Conservation (phyloP, 2,113 vertebrate species). For the Ctenomys sociabilis region DNA sequence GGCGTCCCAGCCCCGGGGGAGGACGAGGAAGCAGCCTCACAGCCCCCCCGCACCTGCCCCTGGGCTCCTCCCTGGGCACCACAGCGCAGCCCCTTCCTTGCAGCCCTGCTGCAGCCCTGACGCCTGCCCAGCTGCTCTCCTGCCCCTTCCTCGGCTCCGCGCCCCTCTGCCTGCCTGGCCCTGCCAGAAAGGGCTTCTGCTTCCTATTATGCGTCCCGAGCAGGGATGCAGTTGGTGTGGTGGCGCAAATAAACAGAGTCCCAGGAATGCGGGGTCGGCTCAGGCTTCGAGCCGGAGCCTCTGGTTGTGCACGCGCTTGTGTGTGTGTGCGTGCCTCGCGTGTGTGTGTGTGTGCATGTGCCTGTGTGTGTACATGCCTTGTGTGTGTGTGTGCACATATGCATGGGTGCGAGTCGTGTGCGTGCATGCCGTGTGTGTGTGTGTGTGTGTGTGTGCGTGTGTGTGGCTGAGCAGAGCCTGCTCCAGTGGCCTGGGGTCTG, state of each 20-base stretch:
- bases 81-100: background rate
- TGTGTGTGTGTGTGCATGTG: no score
- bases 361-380: no score
- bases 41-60: background rate
- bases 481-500: background rate
- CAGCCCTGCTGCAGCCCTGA: background rate
- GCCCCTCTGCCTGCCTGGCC: background rate
- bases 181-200: constrained; percentile 72
- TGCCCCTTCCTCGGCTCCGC: background rate
- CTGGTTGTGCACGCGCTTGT: no score
- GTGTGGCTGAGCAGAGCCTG: background rate
- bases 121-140: background rate
- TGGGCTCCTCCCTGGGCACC: background rate
- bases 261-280: background rate
- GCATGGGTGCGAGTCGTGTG: no score
- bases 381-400: no score
- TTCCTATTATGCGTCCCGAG: constrained; percentile 50
- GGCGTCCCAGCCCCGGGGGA: background rate
- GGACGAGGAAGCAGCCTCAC: background rate
- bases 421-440: no score
- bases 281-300: accelerated
- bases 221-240: background rate
- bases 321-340: no score
- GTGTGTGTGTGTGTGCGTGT: background rate
- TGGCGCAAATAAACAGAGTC: constrained; percentile 25